A percentile compares a stretch with the other conserved stretches of the same genome.
Evolutionary conservation across 2,797 vertebrate species (phyloP).

Genomic region (Sciurus carolinensis): DNA sequence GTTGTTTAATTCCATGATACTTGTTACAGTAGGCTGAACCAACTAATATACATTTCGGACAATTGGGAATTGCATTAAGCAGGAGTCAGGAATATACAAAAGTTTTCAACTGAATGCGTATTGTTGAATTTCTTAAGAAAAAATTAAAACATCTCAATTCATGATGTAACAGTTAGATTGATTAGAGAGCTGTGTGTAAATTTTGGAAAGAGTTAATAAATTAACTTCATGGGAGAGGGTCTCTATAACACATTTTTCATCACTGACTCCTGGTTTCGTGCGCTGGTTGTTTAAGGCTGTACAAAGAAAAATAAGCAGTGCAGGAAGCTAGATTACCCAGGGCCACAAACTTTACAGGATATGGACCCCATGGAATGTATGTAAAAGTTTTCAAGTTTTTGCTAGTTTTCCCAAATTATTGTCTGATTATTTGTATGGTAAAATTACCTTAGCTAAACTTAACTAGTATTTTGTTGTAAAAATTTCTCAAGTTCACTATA

Average conservation of each 20-base stretch:
- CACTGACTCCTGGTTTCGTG: background rate
- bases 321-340: background rate
- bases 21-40: background rate
- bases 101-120: background rate
- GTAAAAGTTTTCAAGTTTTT: background rate
- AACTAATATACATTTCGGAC: background rate
- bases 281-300: background rate
- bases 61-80: background rate
- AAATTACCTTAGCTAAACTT: background rate
- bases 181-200: background rate
- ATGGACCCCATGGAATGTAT: background rate
- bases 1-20: background rate
- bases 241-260: background rate
- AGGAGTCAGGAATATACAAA: background rate
- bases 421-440: background rate
- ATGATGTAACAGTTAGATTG: background rate
- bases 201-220: background rate
- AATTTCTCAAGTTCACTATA: background rate
- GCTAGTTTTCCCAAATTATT: conserved; percentile 14
- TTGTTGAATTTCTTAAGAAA: conserved; percentile 4
- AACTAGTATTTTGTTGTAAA: background rate
- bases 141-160: background rate
- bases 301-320: background rate
- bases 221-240: background rate
- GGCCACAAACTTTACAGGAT: background rate